Evolutionary conservation across 2,797 vertebrate genomes (phyloP), one percentile per base, ranked within the genome.

Genomic region (Oreochromis grahami): DNA sequence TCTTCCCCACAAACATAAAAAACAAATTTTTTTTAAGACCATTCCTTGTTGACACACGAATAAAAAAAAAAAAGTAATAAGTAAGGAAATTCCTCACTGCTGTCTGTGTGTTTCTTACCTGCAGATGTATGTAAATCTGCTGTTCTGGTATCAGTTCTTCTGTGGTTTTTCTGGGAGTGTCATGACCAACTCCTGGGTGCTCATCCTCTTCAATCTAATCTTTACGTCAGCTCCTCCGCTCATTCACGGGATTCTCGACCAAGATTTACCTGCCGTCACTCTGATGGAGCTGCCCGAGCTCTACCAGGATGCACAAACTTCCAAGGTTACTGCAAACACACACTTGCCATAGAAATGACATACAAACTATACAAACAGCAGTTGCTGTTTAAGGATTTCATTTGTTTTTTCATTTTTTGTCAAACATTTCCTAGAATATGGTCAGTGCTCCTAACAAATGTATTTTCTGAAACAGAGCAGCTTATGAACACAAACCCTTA

Each of bases 121-220:
- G 26, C 86, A 99, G 98, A 97, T 98, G 93, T 99, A 97, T 2
- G 98, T 99, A 79, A 98, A 97, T 93, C 97, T 99, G 86, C 96
- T 99, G 72, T 99, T 99, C 95, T 99, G 98, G 98, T 99, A 97
- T 94, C 98, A 99, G 94, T 98, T 99, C 95, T 98, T 98, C 93
- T 98, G 98, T 86, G 98, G 98, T 10, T 99, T 99, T 96, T 99
- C 98, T 21, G 98, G 98, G 82, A 97, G 97, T 1, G 97, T 98
- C 50, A 98, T 99, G 98, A 97, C 96, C 65, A 98, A 99, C 95
- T 97, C 98, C 2, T 99, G 98, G 98, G 97, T 98, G 82, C 95
- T 99, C 89, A 99, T 99, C 93, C 94, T 99, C 85, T 99, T 99
- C 95, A 99, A 99, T 92, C 95, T 99, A 82, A 94, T 99, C 87